Conservation (phyloP, 2,888 invertebrate species). For the Cheilosia impressa region DNA sequence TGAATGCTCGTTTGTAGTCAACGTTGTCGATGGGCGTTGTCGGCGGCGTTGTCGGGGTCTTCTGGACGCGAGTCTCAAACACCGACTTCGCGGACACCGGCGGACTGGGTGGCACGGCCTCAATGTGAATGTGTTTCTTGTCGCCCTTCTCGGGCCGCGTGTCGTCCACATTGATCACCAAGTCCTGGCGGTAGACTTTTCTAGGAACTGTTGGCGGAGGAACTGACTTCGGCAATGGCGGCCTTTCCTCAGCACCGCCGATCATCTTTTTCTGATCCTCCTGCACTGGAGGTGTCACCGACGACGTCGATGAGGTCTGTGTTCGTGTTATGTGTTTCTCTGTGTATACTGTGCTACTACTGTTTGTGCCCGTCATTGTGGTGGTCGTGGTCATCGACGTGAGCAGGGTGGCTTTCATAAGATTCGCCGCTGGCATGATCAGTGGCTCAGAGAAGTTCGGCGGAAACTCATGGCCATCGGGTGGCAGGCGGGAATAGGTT, state of each 20-base stretch:
- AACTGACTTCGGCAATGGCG: slow-evolving; percentile 83
- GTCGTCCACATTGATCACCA: slow-evolving; percentile 82
- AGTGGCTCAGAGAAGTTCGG: slow-evolving; percentile 83
- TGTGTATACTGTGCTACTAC: slow-evolving; percentile 77
- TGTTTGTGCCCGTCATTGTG: slow-evolving; percentile 76
- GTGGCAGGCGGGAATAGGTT: slow-evolving; percentile 83
- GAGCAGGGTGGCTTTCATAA: slow-evolving; percentile 77
- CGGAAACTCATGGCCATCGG: slow-evolving; percentile 84
- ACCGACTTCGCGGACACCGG: slow-evolving; percentile 75
- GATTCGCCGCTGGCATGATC: slow-evolving; percentile 80
- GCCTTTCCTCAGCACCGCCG: slow-evolving; percentile 77
- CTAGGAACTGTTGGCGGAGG: slow-evolving; percentile 82
- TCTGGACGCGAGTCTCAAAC: slow-evolving; percentile 77
- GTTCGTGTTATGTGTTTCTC: slow-evolving; percentile 78
- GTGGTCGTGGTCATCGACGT: slow-evolving; percentile 77
- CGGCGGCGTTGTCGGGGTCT: slow-evolving; percentile 68
- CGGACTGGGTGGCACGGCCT: slow-evolving; percentile 51
- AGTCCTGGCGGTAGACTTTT: slow-evolving; percentile 82
- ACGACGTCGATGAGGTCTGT: slow-evolving; percentile 74
- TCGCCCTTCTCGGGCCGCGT: slow-evolving; percentile 76
- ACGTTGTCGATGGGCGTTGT: slow-evolving; percentile 63
- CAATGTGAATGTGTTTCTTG: slow-evolving; percentile 63
- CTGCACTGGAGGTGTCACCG: slow-evolving; percentile 54
- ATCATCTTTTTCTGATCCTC: slow-evolving; percentile 63
- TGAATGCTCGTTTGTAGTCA: slow-evolving; percentile 81